These are phyloP conservation scores for Mylabris phalerata DNA, from an alignment of 1,140 invertebrate species.

Conservation along the genomic window DNA sequence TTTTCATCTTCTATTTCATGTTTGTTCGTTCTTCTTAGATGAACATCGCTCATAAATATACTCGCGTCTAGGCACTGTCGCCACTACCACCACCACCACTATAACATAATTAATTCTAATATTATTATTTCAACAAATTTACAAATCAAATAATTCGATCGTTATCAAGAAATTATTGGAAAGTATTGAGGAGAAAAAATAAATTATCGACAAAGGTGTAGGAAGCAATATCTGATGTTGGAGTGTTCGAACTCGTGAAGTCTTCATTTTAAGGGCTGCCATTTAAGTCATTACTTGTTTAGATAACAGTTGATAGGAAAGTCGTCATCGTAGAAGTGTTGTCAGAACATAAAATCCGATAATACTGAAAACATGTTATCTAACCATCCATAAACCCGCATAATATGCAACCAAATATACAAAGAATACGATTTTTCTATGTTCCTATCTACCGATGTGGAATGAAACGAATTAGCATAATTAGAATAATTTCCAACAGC, in stretches of 20 bases:
- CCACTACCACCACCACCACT: too few relatives aligned
- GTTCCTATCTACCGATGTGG: neutral
- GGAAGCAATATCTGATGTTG: slow-evolving; percentile 17
- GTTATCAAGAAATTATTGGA: slow-evolving; percentile 4
- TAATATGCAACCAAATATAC: slow-evolving; percentile 9
- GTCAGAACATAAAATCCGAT: slow-evolving; percentile 18
- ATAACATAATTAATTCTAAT: too few relatives aligned
- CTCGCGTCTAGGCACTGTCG: neutral
- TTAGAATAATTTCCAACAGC: slow-evolving; percentile 41
- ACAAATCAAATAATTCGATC: neutral
- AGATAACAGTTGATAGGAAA: slow-evolving; percentile 17
- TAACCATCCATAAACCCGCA: neutral
- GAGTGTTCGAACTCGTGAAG: slow-evolving; percentile 8
- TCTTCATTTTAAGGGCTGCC: slow-evolving; percentile 16
- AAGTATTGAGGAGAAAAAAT: slow-evolving; percentile 2
- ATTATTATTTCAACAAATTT: too few relatives aligned
- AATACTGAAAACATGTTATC: slow-evolving; percentile 7
- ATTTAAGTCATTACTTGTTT: slow-evolving; percentile 21
- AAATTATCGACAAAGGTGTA: slow-evolving; percentile 14
- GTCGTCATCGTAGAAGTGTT: slow-evolving; percentile 3
- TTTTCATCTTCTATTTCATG: slow-evolving; percentile 35
- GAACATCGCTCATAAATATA: slow-evolving; percentile 16
- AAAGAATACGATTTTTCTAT: neutral
- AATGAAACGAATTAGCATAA: slow-evolving; percentile 39
- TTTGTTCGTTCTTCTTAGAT: slow-evolving; percentile 25